These are phyloP conservation scores for Planiliza haematocheilus DNA, from an alignment of 2,113 vertebrate species.

Conservation along the genomic window DNA sequence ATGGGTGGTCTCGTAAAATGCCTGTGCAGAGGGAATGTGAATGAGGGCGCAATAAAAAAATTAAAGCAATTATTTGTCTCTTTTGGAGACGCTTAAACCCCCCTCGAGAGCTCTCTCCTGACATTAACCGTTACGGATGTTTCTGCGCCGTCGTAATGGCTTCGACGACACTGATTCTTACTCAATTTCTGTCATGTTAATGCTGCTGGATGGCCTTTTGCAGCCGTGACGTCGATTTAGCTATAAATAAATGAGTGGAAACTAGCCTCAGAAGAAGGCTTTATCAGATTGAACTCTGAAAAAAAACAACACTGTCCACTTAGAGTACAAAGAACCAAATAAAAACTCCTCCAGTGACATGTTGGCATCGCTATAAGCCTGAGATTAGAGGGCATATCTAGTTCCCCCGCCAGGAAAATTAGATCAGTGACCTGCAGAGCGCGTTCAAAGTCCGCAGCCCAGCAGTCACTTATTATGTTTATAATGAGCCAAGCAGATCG, in stretches of 20 bases:
- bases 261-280: constrained; percentile 42
- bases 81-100: no score
- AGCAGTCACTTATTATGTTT: constrained; percentile 41
- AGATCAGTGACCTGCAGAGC: constrained; percentile 65
- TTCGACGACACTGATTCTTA: background rate
- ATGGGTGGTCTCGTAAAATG: background rate
- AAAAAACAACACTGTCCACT: constrained; percentile 54
- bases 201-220: background rate
- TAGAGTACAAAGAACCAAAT: constrained; percentile 64
- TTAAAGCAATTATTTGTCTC: background rate
- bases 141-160: background rate
- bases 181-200: constrained; percentile 9
- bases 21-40: background rate
- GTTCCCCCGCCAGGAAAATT: constrained; percentile 70
- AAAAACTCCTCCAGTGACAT: constrained; percentile 65
- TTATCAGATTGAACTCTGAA: constrained; percentile 60
- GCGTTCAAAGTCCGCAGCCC: constrained; percentile 40
- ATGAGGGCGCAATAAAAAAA: background rate
- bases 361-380: constrained; percentile 60
- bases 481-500: constrained; percentile 2
- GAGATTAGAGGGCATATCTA: constrained; percentile 71
- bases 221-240: constrained; percentile 14
- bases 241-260: constrained; percentile 63
- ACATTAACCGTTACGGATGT: background rate
- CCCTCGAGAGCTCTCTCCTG: no score